Conservation (phyloP, 2,113 vertebrate genomes). For the Zosterops pallidus region DNA sequence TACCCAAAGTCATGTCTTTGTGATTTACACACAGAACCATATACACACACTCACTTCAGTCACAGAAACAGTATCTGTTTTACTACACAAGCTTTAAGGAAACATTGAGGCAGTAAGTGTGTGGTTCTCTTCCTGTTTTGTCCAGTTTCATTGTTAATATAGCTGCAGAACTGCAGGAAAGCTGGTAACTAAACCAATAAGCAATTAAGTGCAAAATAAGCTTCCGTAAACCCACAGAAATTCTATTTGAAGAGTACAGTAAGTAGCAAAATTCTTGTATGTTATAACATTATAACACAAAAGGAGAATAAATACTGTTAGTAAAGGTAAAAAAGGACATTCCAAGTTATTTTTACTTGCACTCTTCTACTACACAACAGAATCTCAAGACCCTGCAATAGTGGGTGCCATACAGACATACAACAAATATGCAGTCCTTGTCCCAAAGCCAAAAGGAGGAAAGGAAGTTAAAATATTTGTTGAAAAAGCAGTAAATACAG, state of each 20-base stretch:
- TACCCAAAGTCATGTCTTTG: background rate
- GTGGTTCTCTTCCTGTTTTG: background rate
- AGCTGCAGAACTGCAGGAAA: background rate
- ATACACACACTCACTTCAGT: background rate
- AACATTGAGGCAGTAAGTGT: background rate
- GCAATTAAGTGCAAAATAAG: background rate
- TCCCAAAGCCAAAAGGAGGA: background rate
- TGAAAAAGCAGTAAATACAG: background rate
- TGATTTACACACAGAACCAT: background rate
- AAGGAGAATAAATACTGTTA: background rate
- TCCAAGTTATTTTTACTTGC: background rate
- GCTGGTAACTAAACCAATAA: background rate
- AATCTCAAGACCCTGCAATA: background rate
- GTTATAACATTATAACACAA: background rate
- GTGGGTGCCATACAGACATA: background rate
- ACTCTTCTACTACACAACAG: background rate
- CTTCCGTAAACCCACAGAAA: background rate
- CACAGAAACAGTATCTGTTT: background rate
- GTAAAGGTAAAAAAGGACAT: background rate
- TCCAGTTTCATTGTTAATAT: background rate
- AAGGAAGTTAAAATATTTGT: background rate
- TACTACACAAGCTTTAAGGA: background rate
- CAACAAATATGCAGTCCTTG: background rate
- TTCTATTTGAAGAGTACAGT: background rate
- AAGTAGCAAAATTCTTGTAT: background rate